Conservation (phyloP, 2,888 invertebrate species). For the Agrochola lota region DNA sequence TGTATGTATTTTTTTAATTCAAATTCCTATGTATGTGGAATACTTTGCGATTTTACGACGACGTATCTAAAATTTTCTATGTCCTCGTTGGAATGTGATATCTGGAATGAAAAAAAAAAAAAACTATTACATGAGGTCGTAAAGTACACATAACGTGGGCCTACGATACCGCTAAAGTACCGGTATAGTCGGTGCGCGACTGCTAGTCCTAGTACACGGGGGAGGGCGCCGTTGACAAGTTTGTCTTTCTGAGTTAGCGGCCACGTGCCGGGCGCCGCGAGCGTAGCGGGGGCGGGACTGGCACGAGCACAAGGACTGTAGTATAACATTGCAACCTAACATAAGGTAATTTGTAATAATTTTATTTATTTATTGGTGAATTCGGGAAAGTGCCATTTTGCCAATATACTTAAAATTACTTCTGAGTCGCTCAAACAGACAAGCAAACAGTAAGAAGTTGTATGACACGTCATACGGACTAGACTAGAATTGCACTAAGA, state of each 20-base stretch:
- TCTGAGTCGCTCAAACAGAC: neutral
- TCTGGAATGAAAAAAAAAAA: slow-evolving; percentile 60
- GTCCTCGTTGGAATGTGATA: slow-evolving; percentile 67
- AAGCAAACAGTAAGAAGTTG: neutral
- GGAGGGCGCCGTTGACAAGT: too few species aligned
- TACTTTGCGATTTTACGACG: slow-evolving; percentile 65
- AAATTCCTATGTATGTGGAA: slow-evolving; percentile 65
- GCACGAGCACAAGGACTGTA: too few species aligned
- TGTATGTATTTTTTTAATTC: slow-evolving; percentile 62
- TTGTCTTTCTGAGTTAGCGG: too few species aligned
- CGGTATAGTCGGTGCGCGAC: too few species aligned
- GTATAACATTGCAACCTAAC: neutral
- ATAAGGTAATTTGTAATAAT: neutral
- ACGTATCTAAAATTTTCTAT: slow-evolving; percentile 65
- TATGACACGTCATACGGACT: neutral
- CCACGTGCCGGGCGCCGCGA: too few species aligned
- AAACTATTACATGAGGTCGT: neutral
- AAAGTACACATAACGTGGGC: too few species aligned
- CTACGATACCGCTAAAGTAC: neutral
- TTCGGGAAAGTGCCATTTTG: neutral
- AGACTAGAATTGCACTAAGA: too few species aligned
- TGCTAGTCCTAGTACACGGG: too few species aligned
- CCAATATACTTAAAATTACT: neutral
- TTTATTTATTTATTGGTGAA: neutral
- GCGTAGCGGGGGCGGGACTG: too few species aligned